phyloP scores from a whole-genome alignment of 2,113 vertebrate species.

The Psettodes erumei region DNA sequence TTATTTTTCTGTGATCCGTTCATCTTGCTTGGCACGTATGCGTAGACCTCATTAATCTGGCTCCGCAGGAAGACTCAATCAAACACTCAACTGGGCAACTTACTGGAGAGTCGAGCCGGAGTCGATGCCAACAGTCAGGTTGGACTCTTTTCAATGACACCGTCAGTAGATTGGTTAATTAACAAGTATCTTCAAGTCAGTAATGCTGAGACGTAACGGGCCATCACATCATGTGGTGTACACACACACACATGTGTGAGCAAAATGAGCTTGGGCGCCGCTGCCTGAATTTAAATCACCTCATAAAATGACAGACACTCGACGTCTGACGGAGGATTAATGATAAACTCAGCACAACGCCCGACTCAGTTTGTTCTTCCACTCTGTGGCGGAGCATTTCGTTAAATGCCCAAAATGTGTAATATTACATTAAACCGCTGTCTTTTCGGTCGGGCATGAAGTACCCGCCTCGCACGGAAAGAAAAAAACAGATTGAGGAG shows the following conservation, averaged over 20 bases:
- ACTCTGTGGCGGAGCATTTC: background rate
- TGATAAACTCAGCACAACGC: background rate
- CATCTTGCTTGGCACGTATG: slow-evolving; percentile 19
- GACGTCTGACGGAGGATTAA: too few relatives aligned
- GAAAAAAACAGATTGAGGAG: slow-evolving; percentile 12
- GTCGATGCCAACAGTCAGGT: slow-evolving; percentile 18
- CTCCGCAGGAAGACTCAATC: slow-evolving; percentile 39
- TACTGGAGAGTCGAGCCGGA: slow-evolving; percentile 19
- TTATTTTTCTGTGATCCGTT: slow-evolving; percentile 44
- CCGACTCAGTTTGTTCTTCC: background rate
- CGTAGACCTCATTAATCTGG: slow-evolving; percentile 44
- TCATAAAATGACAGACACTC: slow-evolving; percentile 8
- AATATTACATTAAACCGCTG: background rate
- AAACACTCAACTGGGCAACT: slow-evolving; percentile 43
- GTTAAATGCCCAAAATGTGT: slow-evolving; percentile 1
- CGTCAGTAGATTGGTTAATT: slow-evolving; percentile 24
- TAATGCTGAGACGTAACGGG: slow-evolving; percentile 9
- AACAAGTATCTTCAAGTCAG: slow-evolving; percentile 27
- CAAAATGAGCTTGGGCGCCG: background rate
- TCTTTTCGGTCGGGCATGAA: slow-evolving; percentile 1
- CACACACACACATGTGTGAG: background rate
- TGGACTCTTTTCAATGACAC: slow-evolving; percentile 42
- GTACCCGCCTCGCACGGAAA: background rate
- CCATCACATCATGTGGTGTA: slow-evolving; percentile 1
- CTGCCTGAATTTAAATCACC: slow-evolving; percentile 4